phyloP scores from a whole-genome alignment of 1,140 invertebrate genomes.

The Dryas iulia region DNA sequence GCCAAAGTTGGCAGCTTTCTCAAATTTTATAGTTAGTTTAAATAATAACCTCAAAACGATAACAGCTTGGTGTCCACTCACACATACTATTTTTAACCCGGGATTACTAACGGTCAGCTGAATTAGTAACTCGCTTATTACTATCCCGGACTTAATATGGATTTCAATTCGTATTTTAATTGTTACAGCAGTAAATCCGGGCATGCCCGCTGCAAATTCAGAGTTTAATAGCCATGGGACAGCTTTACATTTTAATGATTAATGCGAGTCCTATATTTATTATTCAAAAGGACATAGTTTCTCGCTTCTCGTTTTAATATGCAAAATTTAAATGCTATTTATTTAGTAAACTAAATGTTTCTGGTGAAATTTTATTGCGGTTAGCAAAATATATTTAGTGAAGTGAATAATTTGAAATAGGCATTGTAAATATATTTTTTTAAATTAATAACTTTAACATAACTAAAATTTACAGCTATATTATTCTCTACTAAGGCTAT shows the following conservation, averaged over 20 bases:
- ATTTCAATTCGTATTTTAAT: slow-evolving; percentile 56
- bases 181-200: slow-evolving; percentile 32
- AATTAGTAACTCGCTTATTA: slow-evolving; percentile 54
- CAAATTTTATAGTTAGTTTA: slow-evolving; percentile 52
- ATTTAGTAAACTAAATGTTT: not conserved
- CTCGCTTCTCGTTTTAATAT: not conserved
- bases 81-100: slow-evolving; percentile 25
- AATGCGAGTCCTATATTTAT: slow-evolving; percentile 19
- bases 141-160: slow-evolving; percentile 40
- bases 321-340: not conserved
- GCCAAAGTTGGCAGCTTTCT: slow-evolving; percentile 42
- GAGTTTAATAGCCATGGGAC: slow-evolving; percentile 28
- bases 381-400: not conserved
- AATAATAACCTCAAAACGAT: slow-evolving; percentile 61
- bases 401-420: not conserved
- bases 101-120: slow-evolving; percentile 54
- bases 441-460: not conserved
- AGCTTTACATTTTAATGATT: slow-evolving; percentile 27
- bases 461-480: not conserved
- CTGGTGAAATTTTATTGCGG: not conserved
- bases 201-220: slow-evolving; percentile 30
- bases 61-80: slow-evolving; percentile 49
- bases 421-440: no score
- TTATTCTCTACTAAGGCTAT: no score
- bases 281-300: slow-evolving; percentile 20